Percentiles rank a stretch among this genome's conserved stretches.
Conservation (phyloP, 2,113 vertebrate genomes). For the Rhea americana region DNA sequence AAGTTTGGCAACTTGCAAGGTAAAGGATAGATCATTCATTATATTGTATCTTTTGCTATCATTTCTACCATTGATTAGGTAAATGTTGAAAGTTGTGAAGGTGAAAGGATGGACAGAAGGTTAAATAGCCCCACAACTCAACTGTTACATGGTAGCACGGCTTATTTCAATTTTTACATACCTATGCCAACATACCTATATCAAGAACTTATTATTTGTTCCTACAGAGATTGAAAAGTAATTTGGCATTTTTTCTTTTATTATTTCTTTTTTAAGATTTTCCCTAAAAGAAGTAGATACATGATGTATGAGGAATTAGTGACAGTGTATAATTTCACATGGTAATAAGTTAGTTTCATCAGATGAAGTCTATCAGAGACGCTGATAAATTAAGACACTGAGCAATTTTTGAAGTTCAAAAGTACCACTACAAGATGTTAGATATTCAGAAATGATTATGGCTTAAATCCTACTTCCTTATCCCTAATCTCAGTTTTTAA, state of each 20-base stretch:
- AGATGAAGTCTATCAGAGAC: not conserved
- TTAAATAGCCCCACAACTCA: not conserved
- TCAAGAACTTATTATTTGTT: not conserved
- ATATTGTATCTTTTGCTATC: not conserved
- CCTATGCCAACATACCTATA: not conserved
- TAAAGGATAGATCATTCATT: not conserved
- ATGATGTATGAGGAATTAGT: not conserved
- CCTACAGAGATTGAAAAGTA: not conserved
- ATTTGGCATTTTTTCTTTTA: not conserved
- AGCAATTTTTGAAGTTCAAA: not conserved
- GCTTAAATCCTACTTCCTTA: not conserved
- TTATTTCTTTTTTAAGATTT: not conserved
- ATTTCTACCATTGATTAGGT: not conserved
- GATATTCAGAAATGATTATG: not conserved
- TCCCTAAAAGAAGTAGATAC: not conserved
- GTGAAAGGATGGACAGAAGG: fast-evolving
- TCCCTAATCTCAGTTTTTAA: not conserved
- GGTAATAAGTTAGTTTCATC: not conserved
- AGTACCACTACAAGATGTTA: not conserved
- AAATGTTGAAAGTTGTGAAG: not conserved
- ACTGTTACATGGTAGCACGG: not conserved
- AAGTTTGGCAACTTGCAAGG: not conserved
- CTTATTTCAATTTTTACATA: not conserved
- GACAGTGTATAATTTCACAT: not conserved
- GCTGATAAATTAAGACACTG: too few species aligned